Evolutionary conservation across 1,140 invertebrate genomes (phyloP), one percentile per base, ranked within the genome.

Genomic region (Sinonovacula constricta): DNA sequence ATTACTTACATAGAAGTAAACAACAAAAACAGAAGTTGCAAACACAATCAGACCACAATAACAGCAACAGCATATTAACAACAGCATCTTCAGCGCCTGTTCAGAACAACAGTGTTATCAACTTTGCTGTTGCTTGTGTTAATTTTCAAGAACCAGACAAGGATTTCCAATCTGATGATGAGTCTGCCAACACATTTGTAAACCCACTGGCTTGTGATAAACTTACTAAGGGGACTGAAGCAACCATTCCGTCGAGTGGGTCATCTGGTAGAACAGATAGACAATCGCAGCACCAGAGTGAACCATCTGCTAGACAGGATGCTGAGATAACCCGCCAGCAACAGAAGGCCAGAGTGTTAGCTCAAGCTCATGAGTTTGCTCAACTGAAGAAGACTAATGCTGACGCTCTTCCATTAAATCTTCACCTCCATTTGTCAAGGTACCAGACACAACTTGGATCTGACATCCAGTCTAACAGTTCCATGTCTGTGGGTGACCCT

Each of bases 311-410:
- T 12, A 36, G 34, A 34, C 4, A 53, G 2, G 7, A 67, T 24
- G 26, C 36, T 12, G 18, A 26, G 31, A 26, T 28, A 26, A 45
- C 14, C n/a, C n/a, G n/a, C n/a, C n/a, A n/a, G n/a, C n/a, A n/a
- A n/a, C n/a, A n/a, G n/a, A n/a, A n/a, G n/a, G n/a, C n/a, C n/a
- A n/a, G n/a, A n/a, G n/a, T n/a, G n/a, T n/a, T 78, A 26, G 60
- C 39, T 18, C 53, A 78, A 28, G 75, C 75, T 39, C 53, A 78
- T 18, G 36, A 69, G 18, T 78, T 78, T 69, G 65, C 49, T 34
- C 45, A 78, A 53, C 31, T 78, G 51, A 78, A 78, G 39, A 78
- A 78, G 54, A 53, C 53, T 14, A 66, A 70, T 36, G 45, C 51
- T 18, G 62, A 78, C 14, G 66, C 53, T 15, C 28, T 69, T 2